These are phyloP conservation scores for Drosophila differens DNA, from an alignment of 2,888 invertebrate genomes.

Conservation along the genomic window DNA sequence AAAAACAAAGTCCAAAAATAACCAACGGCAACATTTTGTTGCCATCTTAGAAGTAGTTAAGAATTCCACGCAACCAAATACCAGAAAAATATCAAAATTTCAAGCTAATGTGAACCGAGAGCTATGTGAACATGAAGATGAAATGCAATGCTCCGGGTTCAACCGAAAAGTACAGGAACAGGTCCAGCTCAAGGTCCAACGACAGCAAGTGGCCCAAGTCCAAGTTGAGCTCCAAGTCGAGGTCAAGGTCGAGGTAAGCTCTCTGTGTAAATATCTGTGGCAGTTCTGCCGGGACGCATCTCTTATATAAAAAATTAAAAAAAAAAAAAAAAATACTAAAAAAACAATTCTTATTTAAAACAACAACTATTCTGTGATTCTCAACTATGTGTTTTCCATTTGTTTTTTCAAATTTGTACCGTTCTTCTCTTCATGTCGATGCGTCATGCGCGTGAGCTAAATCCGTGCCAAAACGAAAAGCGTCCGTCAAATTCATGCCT, in stretches of 20 bases:
- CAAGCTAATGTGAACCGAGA: constrained; percentile 15
- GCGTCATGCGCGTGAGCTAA: constrained; percentile 58
- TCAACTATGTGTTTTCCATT: constrained; percentile 17
- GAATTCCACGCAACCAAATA: constrained; percentile 8
- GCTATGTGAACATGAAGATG: constrained; percentile 9
- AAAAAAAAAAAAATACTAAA: constrained; percentile 2
- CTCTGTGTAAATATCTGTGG: constrained; percentile 36
- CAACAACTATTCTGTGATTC: constrained; percentile 29
- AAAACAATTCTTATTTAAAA: constrained; percentile 12
- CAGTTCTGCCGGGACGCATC: constrained; percentile 16
- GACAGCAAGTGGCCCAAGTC: constrained; percentile 27
- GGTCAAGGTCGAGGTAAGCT: constrained; percentile 67
- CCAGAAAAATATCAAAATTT: constrained; percentile 10
- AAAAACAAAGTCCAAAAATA: constrained; percentile 12
- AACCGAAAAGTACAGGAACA: constrained; percentile 22
- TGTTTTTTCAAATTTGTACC: constrained; percentile 38
- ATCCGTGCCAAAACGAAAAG: constrained; percentile 84
- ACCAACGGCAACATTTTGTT: constrained; percentile 24
- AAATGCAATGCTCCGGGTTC: constrained; percentile 15
- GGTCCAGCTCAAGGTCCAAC: constrained; percentile 14
- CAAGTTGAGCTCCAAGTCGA: constrained; percentile 14
- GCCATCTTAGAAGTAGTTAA: constrained; percentile 35
- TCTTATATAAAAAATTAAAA: constrained; percentile 5
- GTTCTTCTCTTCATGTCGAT: constrained; percentile 45
- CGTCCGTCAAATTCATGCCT: constrained; percentile 85